Base-by-base conservation (phyloP, 2,888 invertebrate genomes). In the Dryobotodes eremita region DNA sequence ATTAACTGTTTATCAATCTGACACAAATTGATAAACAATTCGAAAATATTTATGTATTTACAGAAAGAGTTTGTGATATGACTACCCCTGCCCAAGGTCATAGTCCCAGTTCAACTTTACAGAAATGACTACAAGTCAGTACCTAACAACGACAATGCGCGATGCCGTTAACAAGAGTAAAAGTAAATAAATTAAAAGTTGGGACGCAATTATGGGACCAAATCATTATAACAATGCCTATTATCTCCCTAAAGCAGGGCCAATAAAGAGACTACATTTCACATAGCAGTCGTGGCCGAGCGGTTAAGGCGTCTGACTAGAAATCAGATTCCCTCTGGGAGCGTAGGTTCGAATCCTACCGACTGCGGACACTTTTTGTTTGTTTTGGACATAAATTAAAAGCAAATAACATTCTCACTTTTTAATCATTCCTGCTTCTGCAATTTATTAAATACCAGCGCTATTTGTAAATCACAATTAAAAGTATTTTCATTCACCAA, bases 281-380 rank as follows among this genome's bases (percentile, higher is more conserved):
- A 57, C 64, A 23, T 7, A 20, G 79, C 82, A 79, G 98, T 98
- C 98, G 98, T 98, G 98, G 98, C 98, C 98, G 98, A 98, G 98
- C 98, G 98, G 98, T 98, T 98, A 98, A 98, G 98, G 98, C 98
- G 98, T 98, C 98, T 98, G 98, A 98, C 98, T 98, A 98, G 98
- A 98, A 98, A 98, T 98, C 98, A 98, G 98, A 98, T 98, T 98
- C 98, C 98, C 98, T 98, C 98, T 98, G 98, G 98, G 98, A 98
- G 98, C 98, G 98, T 98, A 98, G 98, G 98, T 98, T 98, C 98
- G 98, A 98, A 98, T 98, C 98, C 98, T 98, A 98, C 98, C 98
- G 98, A 98, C 98, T 98, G 98, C 98, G 98, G 89, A 89, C 6
- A 0, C 6, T 10, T 66, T 79, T 77, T 46, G 26, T 55, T 79